Evolutionary conservation across 2,113 vertebrate genomes (phyloP).

Genomic region (Tretioscincus oriximinensis): DNA sequence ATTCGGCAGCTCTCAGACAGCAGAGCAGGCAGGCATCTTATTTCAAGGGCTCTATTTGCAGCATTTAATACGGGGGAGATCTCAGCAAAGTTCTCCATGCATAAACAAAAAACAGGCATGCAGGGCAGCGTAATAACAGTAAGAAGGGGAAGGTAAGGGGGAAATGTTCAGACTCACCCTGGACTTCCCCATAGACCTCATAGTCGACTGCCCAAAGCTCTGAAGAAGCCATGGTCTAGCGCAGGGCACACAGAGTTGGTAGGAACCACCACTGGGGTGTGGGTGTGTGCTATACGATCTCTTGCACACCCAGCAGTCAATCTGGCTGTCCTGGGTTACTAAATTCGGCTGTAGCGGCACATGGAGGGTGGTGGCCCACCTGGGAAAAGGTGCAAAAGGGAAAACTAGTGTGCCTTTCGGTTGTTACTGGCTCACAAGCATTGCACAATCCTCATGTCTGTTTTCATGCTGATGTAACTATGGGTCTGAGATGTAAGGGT

Average conservation of each 20-base stretch:
- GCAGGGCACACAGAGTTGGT: neutral
- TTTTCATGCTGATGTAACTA: neutral
- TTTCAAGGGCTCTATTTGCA: slow-evolving; percentile 33
- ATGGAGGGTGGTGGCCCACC: neutral
- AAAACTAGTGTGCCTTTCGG: neutral
- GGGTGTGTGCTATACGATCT: slow-evolving; percentile 12
- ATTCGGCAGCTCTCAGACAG: neutral
- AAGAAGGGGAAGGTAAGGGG: too few relatives aligned
- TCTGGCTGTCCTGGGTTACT: slow-evolving; percentile 16
- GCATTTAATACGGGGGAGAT: neutral
- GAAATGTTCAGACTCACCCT: slow-evolving; percentile 44
- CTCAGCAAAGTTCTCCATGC: neutral
- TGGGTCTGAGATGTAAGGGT: too few relatives aligned
- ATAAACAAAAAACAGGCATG: neutral
- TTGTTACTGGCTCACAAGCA: neutral
- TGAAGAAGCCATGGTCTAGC: slow-evolving; percentile 40
- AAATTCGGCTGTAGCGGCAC: slow-evolving; percentile 2
- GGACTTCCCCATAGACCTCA: slow-evolving; percentile 61
- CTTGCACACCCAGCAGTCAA: neutral
- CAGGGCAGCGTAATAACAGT: neutral
- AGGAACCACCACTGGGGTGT: neutral
- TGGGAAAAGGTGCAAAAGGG: neutral
- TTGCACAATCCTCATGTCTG: neutral
- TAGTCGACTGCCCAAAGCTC: slow-evolving; percentile 56
- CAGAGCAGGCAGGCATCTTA: neutral